Percentiles rank a stretch among this genome's conserved stretches.
These are phyloP conservation scores for Trichonephila clavipes DNA, from an alignment of 1,140 invertebrate genomes.

Conservation along the genomic window DNA sequence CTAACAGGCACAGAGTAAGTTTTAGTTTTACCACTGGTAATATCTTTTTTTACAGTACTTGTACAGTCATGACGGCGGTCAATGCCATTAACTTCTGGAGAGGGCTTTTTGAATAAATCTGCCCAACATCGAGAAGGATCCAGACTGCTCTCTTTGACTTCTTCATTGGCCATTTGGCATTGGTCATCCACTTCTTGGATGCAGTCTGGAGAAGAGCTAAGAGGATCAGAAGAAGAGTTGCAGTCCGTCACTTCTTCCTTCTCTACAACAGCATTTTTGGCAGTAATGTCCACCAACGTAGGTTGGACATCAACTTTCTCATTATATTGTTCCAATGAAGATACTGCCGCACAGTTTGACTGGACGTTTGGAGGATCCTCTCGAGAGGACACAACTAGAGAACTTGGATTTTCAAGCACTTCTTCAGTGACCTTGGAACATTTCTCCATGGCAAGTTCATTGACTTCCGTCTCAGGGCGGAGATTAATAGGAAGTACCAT, in stretches of 20 bases:
- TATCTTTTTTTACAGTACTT: constrained; percentile 58
- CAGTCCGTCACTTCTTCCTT: constrained; percentile 55
- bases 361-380: constrained; percentile 23
- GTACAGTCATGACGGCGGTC: background rate
- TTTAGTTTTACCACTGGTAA: constrained; percentile 63
- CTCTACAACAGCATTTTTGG: constrained; percentile 61
- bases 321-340: background rate
- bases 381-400: background rate
- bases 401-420: background rate
- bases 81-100: constrained; percentile 57
- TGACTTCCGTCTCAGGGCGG: constrained; percentile 32
- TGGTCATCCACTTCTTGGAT: constrained; percentile 30
- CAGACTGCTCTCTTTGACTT: background rate
- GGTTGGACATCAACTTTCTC: background rate
- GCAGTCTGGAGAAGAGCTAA: constrained; percentile 58
- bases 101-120: constrained; percentile 65
- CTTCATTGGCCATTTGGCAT: constrained; percentile 11
- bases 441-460: background rate
- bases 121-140: constrained; percentile 66
- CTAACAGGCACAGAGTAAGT: constrained; percentile 61
- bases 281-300: constrained; percentile 2
- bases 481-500: constrained; percentile 70
- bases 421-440: constrained; percentile 12
- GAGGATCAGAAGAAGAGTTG: constrained; percentile 64
- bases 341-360: constrained; percentile 40